Evolutionary conservation across 2,797 vertebrate species (phyloP).

Genomic region (Xiphophorus birchmanni): DNA sequence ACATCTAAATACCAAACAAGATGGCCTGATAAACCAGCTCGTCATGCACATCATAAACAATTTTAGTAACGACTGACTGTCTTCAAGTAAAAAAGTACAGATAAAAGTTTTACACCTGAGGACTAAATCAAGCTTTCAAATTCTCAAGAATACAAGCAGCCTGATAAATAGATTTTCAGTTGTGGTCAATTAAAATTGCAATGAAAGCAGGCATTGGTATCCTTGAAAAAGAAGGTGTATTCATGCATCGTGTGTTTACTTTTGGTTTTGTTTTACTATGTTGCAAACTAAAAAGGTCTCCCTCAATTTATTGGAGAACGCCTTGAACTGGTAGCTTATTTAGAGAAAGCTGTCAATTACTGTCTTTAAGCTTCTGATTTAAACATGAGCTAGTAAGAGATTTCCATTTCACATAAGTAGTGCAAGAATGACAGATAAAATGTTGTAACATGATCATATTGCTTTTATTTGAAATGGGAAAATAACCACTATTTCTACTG

Average conservation of each 20-base stretch:
- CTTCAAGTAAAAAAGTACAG: background rate
- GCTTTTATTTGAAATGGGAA: background rate
- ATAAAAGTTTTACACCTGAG: background rate
- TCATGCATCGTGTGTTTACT: background rate
- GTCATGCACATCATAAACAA: background rate
- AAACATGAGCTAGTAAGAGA: background rate
- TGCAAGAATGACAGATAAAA: background rate
- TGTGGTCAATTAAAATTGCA: background rate
- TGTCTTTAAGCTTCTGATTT: background rate
- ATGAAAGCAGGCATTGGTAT: background rate
- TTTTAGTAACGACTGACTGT: background rate
- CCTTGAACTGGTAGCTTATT: background rate
- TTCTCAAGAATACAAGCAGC: background rate
- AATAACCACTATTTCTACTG: background rate
- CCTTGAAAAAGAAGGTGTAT: background rate
- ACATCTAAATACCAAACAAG: background rate
- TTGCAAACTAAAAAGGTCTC: background rate
- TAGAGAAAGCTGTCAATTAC: background rate
- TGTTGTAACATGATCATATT: background rate
- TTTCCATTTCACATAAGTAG: background rate
- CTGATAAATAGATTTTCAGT: background rate
- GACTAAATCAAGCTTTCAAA: background rate
- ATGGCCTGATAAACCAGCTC: slow-evolving; percentile 15
- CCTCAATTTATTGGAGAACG: background rate
- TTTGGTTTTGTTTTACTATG: background rate